Conservation (phyloP, 2,888 invertebrate genomes). For the Resseliella maxima region DNA sequence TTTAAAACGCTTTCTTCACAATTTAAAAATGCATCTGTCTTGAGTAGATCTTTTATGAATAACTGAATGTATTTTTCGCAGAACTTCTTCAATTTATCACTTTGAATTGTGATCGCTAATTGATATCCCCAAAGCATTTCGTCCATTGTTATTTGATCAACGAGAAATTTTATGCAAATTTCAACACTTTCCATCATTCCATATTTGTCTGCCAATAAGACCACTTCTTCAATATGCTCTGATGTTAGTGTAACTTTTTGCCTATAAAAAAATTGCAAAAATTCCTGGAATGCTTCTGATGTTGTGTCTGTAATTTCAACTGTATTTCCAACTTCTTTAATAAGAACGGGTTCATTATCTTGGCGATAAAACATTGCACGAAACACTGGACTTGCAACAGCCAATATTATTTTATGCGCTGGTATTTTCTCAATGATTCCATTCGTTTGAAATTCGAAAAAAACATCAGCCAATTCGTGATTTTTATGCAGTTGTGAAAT, state of each 20-base stretch:
- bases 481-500: background rate
- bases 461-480: background rate
- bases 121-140: background rate
- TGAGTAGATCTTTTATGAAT: too few species aligned
- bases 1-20: background rate
- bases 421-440: background rate
- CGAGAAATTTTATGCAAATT: background rate
- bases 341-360: too few species aligned
- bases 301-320: conserved; percentile 15
- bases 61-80: background rate
- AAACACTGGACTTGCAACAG: background rate
- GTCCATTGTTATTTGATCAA: background rate
- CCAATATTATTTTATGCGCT: conserved; percentile 29
- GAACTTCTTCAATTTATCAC: background rate
- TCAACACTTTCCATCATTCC: background rate
- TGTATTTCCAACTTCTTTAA: background rate
- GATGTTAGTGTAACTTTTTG: background rate
- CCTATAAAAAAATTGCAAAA: conserved; percentile 30
- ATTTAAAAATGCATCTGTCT: too few species aligned
- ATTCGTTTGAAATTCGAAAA: background rate
- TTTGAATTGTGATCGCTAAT: background rate
- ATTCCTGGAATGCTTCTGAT: background rate
- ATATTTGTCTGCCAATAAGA: background rate
- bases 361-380: conserved; percentile 12
- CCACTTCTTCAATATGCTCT: conserved; percentile 2